These are phyloP conservation scores for Platycnemis pennipes DNA, from an alignment of 2,888 invertebrate genomes.

Conservation along the genomic window DNA sequence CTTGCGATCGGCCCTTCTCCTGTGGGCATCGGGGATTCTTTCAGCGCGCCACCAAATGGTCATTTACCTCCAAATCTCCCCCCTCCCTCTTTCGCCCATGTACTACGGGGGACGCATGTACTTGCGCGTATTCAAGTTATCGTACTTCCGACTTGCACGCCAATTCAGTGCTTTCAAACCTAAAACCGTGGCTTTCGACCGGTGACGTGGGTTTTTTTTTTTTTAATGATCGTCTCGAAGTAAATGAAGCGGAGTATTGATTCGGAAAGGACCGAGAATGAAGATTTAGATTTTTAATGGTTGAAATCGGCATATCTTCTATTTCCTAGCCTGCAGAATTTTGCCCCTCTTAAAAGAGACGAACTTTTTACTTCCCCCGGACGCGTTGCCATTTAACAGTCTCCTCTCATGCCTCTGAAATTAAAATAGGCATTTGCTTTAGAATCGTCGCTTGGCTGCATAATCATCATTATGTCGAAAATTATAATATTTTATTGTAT, in stretches of 20 bases:
- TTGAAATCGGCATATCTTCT: background rate
- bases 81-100: background rate
- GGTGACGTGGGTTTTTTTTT: background rate
- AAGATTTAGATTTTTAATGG: background rate
- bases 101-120: background rate
- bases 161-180: background rate
- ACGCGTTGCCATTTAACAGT: too few species aligned
- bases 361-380: too few species aligned
- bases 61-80: constrained; percentile 12
- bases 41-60: background rate
- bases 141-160: background rate
- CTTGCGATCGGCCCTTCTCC: constrained; percentile 1
- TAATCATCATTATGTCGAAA: too few species aligned
- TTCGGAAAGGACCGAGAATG: background rate
- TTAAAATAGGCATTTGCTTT: too few species aligned
- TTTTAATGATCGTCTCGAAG: background rate
- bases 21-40: background rate
- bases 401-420: too few species aligned
- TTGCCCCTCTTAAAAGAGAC: too few species aligned
- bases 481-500: too few species aligned
- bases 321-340: background rate
- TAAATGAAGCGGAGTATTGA: background rate
- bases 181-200: background rate
- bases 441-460: too few species aligned
- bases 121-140: background rate